Percentiles rank a stretch among this genome's conserved stretches.
Evolutionary conservation across 2,888 invertebrate species (phyloP).

Genomic region (Barypeithes pellucidus): DNA sequence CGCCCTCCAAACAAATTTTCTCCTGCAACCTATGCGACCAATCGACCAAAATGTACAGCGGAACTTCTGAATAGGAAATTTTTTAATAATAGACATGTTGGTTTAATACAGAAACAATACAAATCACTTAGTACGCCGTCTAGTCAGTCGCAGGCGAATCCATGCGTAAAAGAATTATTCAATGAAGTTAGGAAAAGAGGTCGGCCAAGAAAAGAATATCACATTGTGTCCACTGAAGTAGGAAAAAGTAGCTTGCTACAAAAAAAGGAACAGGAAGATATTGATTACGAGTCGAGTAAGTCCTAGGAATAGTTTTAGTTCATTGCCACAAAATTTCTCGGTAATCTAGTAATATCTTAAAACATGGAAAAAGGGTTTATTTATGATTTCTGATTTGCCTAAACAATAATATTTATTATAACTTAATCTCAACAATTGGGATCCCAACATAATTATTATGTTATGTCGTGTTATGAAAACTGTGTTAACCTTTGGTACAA

Average conservation of each 20-base stretch:
- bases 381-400: too few relatives aligned
- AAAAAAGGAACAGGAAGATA: neutral
- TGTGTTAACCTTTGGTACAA: too few relatives aligned
- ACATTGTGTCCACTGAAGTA: neutral
- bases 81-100: neutral
- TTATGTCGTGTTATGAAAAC: too few relatives aligned
- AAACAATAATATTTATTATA: too few relatives aligned
- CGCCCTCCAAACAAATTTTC: constrained; percentile 12
- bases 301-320: neutral
- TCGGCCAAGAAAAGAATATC: neutral
- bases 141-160: neutral
- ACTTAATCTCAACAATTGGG: too few relatives aligned
- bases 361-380: too few relatives aligned
- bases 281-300: neutral
- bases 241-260: neutral
- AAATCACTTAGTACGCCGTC: neutral
- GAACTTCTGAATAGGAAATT: neutral
- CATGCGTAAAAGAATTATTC: neutral
- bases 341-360: too few relatives aligned
- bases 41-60: constrained; percentile 4
- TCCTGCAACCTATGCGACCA: neutral
- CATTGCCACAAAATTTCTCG: too few relatives aligned
- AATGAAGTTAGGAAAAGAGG: constrained; percentile 13
- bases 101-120: neutral
- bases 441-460: too few relatives aligned